Evolutionary conservation across 2,888 invertebrate genomes (phyloP).

Genomic region (Teleiodes luculella): DNA sequence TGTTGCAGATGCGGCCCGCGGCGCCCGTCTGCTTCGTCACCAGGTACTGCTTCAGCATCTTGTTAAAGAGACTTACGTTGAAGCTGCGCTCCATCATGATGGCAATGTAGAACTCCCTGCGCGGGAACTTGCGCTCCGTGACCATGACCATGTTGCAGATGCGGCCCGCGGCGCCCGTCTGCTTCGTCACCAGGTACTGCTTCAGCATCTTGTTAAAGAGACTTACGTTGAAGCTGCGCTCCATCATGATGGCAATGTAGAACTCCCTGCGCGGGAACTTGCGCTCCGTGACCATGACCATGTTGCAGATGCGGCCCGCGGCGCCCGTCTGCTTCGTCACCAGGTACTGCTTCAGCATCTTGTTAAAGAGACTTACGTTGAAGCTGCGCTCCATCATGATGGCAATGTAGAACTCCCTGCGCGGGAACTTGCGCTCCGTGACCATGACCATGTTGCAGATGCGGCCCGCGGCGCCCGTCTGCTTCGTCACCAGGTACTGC

Average conservation of each 20-base stretch:
- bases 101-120: constrained; percentile 98
- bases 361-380: constrained; percentile 86
- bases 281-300: constrained; percentile 97
- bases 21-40: constrained; percentile 98
- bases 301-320: constrained; percentile 93
- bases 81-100: constrained; percentile 99
- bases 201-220: constrained; percentile 97
- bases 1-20: constrained; percentile 93
- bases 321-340: constrained; percentile 98
- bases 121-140: constrained; percentile 96
- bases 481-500: constrained; percentile 94
- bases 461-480: constrained; percentile 95
- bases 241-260: constrained; percentile 99
- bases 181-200: constrained; percentile 94
- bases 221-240: constrained; percentile 92
- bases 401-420: constrained; percentile 98
- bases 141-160: constrained; percentile 98
- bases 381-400: constrained; percentile 99
- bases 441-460: constrained; percentile 98
- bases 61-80: constrained; percentile 86
- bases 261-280: constrained; percentile 98
- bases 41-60: constrained; percentile 94
- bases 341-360: constrained; percentile 94
- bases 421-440: constrained; percentile 96
- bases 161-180: constrained; percentile 95